Percentiles rank a stretch among this genome's conserved stretches.
phyloP scores from a whole-genome alignment of 2,113 vertebrate genomes.

The Tachuris rubrigastra region DNA sequence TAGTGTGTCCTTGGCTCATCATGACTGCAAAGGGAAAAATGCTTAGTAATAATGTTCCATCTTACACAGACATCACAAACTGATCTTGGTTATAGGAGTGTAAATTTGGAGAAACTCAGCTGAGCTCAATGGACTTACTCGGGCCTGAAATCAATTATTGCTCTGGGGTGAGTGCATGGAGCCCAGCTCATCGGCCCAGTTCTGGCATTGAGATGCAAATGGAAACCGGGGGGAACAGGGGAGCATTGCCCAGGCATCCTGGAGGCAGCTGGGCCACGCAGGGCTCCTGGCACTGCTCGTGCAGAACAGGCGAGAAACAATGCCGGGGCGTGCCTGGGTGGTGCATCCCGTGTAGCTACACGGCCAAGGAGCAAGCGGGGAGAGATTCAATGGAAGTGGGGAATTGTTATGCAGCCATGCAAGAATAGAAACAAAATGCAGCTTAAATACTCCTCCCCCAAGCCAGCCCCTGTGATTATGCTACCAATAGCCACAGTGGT shows the following conservation, averaged over 20 bases:
- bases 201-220: not conserved
- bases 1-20: not conserved
- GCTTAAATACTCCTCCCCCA: not conserved
- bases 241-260: not conserved
- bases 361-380: not conserved
- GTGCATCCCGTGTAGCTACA: not conserved
- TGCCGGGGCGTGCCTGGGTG: not conserved
- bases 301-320: not conserved
- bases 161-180: not conserved
- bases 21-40: not conserved
- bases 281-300: not conserved
- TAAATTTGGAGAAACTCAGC: not conserved
- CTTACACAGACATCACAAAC: not conserved
- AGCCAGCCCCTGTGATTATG: not conserved
- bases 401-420: not conserved
- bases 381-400: not conserved
- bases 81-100: not conserved
- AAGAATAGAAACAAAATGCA: not conserved
- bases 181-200: not conserved
- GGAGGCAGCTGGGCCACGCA: fast-evolving
- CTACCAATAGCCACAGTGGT: not conserved
- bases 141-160: conserved; percentile 31
- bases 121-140: not conserved
- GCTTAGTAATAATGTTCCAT: not conserved
- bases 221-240: fast-evolving